Base-by-base conservation (phyloP, 2,113 vertebrate genomes). In the Crotalus horridus region DNA sequence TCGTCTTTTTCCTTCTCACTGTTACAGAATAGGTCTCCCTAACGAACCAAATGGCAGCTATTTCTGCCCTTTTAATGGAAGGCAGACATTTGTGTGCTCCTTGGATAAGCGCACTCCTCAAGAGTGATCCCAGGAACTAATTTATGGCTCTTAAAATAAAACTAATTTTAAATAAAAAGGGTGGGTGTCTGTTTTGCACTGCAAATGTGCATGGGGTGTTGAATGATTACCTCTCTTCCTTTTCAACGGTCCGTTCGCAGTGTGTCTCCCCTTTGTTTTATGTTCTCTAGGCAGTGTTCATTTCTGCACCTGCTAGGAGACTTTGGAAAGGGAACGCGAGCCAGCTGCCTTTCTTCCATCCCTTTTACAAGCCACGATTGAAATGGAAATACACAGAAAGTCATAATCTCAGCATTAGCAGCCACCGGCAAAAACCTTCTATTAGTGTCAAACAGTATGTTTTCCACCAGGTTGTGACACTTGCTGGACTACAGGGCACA, bases 401-500 rank as follows among this genome's bases (percentile, higher is more conserved):
- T 93, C 12, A 3, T 91, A 74, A 74, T 64, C 54, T 94, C 85
- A 15, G 58, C 89, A 93, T 91, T 94, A 91, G 43, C 85, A 93
- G 94, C 55, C 93, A 26, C 43, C 88, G 93, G 92, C 61, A 95
- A 93, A 95, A 95, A 95, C 39, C 90, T 95, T 94, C 87, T 64
- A 24, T 95, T 95, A 93, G 59, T 93, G 92, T 91, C 90, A 85
- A 89, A 54, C 61, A 58, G 74, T 94, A 89, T 95, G 90, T 92
- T 97, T 97, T 97, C 87, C 94, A 46, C 54, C 91, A 92, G 92
- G 91, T 43, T 94, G 89, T 94, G 94, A 91, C 33, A 43, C 39
- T 88, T 87, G 51, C 90, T 93, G 93, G 90, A 15, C 95, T 94
- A 88, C 43, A 92, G 94, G 69, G 90, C 87, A 89, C 48, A 17